Conservation (phyloP, 2,888 invertebrate genomes). For the Caenorhabditis sinica region DNA sequence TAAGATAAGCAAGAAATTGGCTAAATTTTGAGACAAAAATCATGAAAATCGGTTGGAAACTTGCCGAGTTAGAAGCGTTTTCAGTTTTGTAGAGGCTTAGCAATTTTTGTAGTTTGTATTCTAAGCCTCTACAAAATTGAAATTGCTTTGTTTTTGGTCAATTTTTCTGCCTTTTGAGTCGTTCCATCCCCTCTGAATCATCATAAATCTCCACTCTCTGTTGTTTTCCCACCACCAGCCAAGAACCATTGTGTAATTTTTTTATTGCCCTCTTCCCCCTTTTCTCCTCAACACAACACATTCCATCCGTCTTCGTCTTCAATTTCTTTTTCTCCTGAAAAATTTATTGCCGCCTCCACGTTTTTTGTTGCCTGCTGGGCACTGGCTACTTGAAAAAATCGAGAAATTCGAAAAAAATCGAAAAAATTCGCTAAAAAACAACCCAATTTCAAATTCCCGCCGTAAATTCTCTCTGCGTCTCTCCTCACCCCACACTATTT, state of each 20-base stretch:
- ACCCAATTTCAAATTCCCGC: neutral
- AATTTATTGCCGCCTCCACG: conserved; percentile 9
- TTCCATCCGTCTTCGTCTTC: neutral
- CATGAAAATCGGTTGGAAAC: too few relatives aligned
- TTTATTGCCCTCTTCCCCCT: conserved; percentile 33
- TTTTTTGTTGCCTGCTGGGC: neutral
- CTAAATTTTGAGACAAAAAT: too few relatives aligned
- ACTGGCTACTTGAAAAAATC: neutral
- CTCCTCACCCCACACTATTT: neutral
- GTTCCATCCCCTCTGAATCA: conserved; percentile 5
- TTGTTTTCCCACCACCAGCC: conserved; percentile 8
- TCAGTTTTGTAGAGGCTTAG: too few relatives aligned
- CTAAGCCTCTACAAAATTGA: neutral
- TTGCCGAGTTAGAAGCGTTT: too few relatives aligned
- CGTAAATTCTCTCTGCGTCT: neutral
- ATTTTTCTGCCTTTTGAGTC: neutral
- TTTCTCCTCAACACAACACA: neutral
- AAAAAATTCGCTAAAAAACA: neutral
- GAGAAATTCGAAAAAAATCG: neutral
- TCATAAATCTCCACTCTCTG: neutral
- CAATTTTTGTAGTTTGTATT: too few relatives aligned
- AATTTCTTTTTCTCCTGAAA: neutral
- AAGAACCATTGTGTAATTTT: conserved; percentile 37
- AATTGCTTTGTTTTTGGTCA: neutral
- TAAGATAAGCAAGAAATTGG: too few relatives aligned